Evolutionary conservation across 1,140 invertebrate species (phyloP).

Genomic region (Teleopsis dalmanni): DNA sequence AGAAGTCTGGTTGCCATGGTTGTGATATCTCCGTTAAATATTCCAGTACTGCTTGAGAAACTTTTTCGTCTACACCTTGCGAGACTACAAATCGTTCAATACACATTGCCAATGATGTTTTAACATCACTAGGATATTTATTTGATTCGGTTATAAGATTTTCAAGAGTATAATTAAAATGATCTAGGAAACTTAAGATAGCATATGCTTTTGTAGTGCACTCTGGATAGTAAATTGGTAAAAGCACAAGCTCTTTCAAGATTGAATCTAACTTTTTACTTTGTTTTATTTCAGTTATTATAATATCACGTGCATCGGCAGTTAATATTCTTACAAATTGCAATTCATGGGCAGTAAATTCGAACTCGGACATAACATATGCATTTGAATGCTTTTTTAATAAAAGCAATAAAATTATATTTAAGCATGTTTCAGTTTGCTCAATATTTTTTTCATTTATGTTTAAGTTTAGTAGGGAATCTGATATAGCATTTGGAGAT

Average conservation of each 20-base stretch:
- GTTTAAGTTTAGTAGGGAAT: conserved; percentile 16
- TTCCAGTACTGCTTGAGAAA: conserved; percentile 9
- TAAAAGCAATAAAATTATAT: conserved; percentile 16
- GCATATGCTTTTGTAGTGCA: conserved; percentile 16
- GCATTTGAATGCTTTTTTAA: neutral
- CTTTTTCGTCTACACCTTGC: conserved; percentile 9
- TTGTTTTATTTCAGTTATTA: conserved; percentile 3
- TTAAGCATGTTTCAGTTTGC: conserved; percentile 13
- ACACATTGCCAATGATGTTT: conserved; percentile 10
- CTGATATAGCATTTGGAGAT: neutral
- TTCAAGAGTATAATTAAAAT: conserved; percentile 13
- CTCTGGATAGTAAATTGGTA: conserved; percentile 14
- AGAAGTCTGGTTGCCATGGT: conserved; percentile 13
- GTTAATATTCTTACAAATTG: conserved; percentile 10
- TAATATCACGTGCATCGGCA: neutral
- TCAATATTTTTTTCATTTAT: conserved; percentile 9
- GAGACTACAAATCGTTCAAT: conserved; percentile 10
- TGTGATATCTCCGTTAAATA: conserved; percentile 15
- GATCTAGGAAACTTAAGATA: conserved; percentile 11
- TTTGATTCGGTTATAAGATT: conserved; percentile 7
- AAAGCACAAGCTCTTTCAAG: conserved; percentile 6
- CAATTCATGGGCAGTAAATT: conserved; percentile 13
- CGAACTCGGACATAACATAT: conserved; percentile 16
- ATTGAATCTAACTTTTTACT: conserved; percentile 9
- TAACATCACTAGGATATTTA: conserved; percentile 12